Percentiles rank a stretch among this genome's conserved stretches.
Conservation (phyloP, 2,888 invertebrate species). For the Metopia argyrocephala region DNA sequence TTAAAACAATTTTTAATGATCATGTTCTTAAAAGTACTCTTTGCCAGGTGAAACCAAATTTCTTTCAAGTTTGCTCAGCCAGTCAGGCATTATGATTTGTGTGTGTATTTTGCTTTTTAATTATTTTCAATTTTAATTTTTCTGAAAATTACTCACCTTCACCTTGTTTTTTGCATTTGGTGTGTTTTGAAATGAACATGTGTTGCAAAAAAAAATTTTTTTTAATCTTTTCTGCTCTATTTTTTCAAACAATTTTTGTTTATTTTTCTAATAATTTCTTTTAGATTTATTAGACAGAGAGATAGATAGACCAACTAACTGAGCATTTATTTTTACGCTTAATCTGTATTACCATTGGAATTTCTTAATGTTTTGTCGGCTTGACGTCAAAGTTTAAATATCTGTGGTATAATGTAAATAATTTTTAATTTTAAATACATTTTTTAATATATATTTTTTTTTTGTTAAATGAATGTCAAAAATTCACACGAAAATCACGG, state of each 20-base stretch:
- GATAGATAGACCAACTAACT: too few relatives aligned
- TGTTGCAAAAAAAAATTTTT: slow-evolving; percentile 16
- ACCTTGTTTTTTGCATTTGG: slow-evolving; percentile 52
- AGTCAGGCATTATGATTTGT: background rate
- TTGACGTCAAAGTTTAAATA: slow-evolving; percentile 58
- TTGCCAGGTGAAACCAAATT: slow-evolving; percentile 12
- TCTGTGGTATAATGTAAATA: slow-evolving; percentile 20
- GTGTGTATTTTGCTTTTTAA: background rate
- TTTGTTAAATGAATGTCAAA: background rate
- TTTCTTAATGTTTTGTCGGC: slow-evolving; percentile 10
- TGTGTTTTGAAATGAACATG: slow-evolving; percentile 21
- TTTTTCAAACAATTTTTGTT: slow-evolving; percentile 10
- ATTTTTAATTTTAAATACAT: background rate
- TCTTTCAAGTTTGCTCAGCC: background rate
- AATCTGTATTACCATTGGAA: slow-evolving; percentile 32
- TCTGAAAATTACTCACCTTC: slow-evolving; percentile 56
- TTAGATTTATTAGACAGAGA: slow-evolving; percentile 34
- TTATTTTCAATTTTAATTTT: background rate
- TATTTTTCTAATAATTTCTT: slow-evolving; percentile 28
- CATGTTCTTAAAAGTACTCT: background rate
- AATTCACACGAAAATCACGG: background rate
- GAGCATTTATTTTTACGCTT: background rate
- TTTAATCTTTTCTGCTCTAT: background rate
- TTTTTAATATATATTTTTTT: background rate
- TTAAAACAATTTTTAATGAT: slow-evolving; percentile 33